Conservation (phyloP, 2,113 vertebrate genomes). For the Mohoua ochrocephala region DNA sequence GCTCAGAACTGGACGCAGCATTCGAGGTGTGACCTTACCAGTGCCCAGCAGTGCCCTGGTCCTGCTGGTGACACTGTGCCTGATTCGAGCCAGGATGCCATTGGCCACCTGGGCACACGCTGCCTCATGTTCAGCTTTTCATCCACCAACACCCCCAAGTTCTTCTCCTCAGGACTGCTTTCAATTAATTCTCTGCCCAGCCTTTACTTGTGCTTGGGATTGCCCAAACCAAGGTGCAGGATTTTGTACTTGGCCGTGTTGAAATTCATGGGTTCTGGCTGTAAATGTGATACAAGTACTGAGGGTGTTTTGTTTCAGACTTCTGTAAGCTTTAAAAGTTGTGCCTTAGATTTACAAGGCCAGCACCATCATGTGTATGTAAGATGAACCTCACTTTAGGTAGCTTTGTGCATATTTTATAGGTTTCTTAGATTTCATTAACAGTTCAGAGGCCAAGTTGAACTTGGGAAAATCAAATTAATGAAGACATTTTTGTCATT, state of each 20-base stretch:
- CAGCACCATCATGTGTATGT: too few relatives aligned
- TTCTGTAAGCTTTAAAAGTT: not conserved
- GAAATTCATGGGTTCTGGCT: not conserved
- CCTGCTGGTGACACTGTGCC: not conserved
- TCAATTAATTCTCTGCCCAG: not conserved
- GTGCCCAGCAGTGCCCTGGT: not conserved
- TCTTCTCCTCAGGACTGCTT: not conserved
- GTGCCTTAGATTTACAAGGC: not conserved
- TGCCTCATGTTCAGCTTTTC: not conserved
- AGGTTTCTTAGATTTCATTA: not conserved
- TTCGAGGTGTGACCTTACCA: not conserved
- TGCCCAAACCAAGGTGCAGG: not conserved
- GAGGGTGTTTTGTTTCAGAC: not conserved
- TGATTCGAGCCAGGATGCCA: not conserved
- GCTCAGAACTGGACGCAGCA: not conserved
- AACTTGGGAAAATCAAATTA: not conserved
- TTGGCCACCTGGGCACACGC: fast-evolving
- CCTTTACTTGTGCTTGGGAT: not conserved
- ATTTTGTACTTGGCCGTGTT: not conserved
- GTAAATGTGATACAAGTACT: not conserved
- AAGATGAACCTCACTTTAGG: not conserved
- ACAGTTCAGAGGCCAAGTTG: not conserved
- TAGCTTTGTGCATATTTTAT: not conserved
- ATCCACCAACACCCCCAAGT: not conserved
- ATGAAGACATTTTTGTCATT: not conserved